phyloP scores from a whole-genome alignment of 2,888 invertebrate species.

The Parascotia fuliginaria region DNA sequence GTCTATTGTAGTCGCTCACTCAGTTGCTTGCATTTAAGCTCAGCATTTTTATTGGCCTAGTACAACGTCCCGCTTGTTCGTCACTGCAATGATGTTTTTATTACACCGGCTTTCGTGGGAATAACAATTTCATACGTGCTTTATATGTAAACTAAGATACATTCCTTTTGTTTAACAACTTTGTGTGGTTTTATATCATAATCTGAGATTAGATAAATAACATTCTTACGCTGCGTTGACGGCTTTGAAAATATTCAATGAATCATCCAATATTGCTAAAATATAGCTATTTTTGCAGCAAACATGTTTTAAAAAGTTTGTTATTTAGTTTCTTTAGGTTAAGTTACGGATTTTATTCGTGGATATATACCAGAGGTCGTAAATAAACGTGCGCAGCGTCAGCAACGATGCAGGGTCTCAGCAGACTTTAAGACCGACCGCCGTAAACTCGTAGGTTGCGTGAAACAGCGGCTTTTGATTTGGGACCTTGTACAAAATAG shows the following conservation, averaged over 20 bases:
- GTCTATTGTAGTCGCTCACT: constrained; percentile 59
- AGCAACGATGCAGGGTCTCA: constrained; percentile 50
- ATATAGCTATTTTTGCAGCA: not conserved
- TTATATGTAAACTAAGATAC: constrained; percentile 3
- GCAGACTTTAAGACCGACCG: constrained; percentile 51
- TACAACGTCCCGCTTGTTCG: constrained; percentile 35
- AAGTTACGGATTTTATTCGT: constrained; percentile 47
- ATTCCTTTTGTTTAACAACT: not conserved
- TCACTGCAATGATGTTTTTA: constrained; percentile 51
- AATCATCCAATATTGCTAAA: not conserved
- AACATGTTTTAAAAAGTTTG: not conserved
- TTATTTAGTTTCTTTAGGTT: constrained; percentile 27
- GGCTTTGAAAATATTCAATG: not conserved
- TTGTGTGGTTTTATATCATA: not conserved
- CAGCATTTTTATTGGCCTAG: constrained; percentile 52
- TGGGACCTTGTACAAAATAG: constrained; percentile 45
- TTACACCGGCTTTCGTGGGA: constrained; percentile 28
- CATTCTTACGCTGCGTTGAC: not conserved
- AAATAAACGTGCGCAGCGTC: constrained; percentile 57
- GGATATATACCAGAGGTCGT: constrained; percentile 58
- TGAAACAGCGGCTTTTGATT: constrained; percentile 46
- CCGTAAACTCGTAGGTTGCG: constrained; percentile 45
- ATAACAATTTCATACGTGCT: constrained; percentile 26
- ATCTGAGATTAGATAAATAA: not conserved
- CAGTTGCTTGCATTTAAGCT: constrained; percentile 62